Base-by-base conservation (phyloP, 2,113 vertebrate species). In the Crotalus viridis region DNA sequence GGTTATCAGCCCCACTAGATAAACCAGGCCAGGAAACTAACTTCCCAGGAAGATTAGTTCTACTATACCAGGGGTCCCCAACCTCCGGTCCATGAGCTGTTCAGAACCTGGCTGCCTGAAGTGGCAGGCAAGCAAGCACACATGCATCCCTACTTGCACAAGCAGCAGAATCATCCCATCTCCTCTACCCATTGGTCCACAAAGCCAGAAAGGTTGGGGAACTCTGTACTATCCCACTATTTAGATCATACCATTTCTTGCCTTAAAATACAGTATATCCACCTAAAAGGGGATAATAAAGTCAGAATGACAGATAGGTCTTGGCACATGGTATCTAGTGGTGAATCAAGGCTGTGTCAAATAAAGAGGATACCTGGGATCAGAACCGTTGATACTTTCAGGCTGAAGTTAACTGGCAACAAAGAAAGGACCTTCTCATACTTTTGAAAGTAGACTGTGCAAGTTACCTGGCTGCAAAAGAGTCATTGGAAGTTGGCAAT, bases 221-320 rank as follows among this genome's bases (percentile, higher is more conserved):
- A 64, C 10, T 64, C 10, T 64, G 61, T n/a, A 64, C 10, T 90
- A 56, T 43, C 43, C 21, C 6, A 81, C 6, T 10, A 39, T 46
- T 94, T 48, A 85, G 28, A 87, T 85, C 92, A 24, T 10, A 48
- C 21, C 94, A 95, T 33, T 74, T 95, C 28, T 91, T 94, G 39
- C 17, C 90, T 17, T 55, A 52, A 88, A n/a, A 33, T 88, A 43
- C 43, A 43, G 43, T 43, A 1, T 13, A 5, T 92, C 93, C 94
- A 15, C 92, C 56, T 85, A 81, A 89, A 48, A 91, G 69, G 93
- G 91, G 6, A 19, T 13, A 26, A 91, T 15, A 52, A 90, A 46
- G 24, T 26, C 28, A 51, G 46, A 28, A 33, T 55, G 51, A 64
- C 52, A 26, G 51, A 43, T 39, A 10, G 21, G 28, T n/a, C 48